Conservation (phyloP, 2,797 vertebrate species). For the Falco rusticolus region DNA sequence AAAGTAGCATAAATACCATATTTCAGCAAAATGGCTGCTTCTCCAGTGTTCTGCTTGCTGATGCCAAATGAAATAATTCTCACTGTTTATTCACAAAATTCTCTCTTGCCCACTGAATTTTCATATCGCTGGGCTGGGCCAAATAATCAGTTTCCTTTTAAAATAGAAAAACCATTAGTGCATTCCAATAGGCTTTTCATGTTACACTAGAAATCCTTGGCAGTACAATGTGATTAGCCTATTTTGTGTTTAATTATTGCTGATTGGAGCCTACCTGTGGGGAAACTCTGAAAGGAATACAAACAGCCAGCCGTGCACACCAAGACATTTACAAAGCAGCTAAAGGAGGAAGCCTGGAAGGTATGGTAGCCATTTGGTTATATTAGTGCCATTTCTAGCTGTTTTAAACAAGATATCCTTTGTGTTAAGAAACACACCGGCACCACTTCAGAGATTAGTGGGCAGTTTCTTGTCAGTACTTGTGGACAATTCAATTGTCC, state of each 20-base stretch:
- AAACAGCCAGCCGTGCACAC: background rate
- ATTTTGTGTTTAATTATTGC: constrained; percentile 1
- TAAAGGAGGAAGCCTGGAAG: background rate
- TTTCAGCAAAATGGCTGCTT: constrained; percentile 55
- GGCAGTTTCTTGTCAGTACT: constrained; percentile 5
- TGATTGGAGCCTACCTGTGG: constrained; percentile 33
- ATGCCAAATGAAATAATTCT: constrained; percentile 60
- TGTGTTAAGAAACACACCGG: constrained; percentile 49
- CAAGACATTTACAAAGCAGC: background rate
- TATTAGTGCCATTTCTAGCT: background rate
- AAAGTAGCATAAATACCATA: constrained; percentile 59
- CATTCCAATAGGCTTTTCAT: constrained; percentile 33
- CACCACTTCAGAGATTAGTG: constrained; percentile 18
- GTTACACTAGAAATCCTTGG: background rate
- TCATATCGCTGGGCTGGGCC: constrained; percentile 12
- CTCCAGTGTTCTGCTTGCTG: background rate
- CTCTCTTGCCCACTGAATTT: constrained; percentile 56
- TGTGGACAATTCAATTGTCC: constrained; percentile 10
- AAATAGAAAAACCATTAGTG: constrained; percentile 27
- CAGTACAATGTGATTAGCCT: background rate
- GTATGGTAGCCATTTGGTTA: background rate
- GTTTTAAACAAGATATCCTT: constrained; percentile 16
- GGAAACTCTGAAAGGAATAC: background rate
- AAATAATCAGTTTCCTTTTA: constrained; percentile 45
- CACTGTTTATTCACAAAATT: constrained; percentile 62